phyloP scores from a whole-genome alignment of 2,888 invertebrate genomes.

The Agapostemon virescens region DNA sequence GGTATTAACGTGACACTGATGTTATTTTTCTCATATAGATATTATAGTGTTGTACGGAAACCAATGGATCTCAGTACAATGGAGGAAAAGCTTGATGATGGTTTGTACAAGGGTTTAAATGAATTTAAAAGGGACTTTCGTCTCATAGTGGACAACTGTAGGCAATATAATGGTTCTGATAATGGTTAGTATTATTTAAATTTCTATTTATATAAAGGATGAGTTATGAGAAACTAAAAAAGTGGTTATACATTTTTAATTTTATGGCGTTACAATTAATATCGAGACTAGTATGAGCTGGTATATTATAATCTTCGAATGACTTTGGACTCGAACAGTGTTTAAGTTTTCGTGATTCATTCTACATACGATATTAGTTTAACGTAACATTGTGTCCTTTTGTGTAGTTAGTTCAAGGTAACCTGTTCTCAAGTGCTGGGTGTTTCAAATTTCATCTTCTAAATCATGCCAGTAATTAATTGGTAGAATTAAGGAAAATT shows the following conservation, averaged over 20 bases:
- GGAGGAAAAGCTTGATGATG: conserved; percentile 92
- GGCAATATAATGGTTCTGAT: conserved; percentile 94
- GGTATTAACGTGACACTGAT: conserved; percentile 6
- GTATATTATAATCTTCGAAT: not conserved
- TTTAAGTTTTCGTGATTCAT: not conserved
- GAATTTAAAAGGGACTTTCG: conserved; percentile 94
- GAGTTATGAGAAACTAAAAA: not conserved
- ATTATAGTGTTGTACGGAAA: conserved; percentile 84
- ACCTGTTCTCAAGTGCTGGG: not conserved
- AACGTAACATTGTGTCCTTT: not conserved
- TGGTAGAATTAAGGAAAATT: not conserved
- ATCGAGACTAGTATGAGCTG: not conserved
- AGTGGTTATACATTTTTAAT: not conserved
- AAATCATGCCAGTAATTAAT: not conserved
- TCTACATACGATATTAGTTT: not conserved
- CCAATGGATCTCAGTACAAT: conserved; percentile 95
- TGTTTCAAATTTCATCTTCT: not conserved
- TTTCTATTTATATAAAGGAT: not conserved
- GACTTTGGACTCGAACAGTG: not conserved
- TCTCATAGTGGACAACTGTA: conserved; percentile 95
- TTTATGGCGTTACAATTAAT: no score
- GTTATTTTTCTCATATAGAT: conserved; percentile 72
- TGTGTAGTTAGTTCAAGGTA: not conserved
- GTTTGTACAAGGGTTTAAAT: conserved; percentile 88
- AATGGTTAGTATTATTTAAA: conserved; percentile 86